Conservation (phyloP, 1,140 invertebrate genomes). For the Arion vulgaris region DNA sequence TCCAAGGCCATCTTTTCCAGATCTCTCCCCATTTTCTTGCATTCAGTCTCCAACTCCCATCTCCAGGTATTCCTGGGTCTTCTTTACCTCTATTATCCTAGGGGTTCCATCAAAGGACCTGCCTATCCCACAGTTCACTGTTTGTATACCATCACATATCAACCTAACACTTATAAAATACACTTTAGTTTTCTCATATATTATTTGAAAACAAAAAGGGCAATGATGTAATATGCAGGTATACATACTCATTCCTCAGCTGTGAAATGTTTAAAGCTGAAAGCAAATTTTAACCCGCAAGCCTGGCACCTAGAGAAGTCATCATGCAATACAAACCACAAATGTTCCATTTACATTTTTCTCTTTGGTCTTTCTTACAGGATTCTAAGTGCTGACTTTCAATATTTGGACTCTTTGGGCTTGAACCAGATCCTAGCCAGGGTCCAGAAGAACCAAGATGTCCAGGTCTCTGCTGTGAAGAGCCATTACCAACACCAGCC, state of each 20-base stretch:
- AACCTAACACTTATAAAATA: no score
- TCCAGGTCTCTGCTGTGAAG: constrained; percentile 12
- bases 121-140: no score
- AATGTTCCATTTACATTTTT: constrained; percentile 1
- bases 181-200: no score
- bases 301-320: not conserved
- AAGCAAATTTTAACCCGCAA: not conserved
- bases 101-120: no score
- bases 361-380: constrained; percentile 19
- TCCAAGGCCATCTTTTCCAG: no score
- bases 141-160: no score
- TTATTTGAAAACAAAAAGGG: not conserved
- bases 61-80: no score
- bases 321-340: constrained; percentile 2
- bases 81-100: no score
- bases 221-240: not conserved
- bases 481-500: not conserved
- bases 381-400: constrained; percentile 24
- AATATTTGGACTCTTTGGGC: constrained; percentile 4
- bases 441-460: not conserved
- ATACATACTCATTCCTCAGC: not conserved
- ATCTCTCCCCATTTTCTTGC: no score
- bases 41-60: no score
- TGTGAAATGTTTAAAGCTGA: not conserved
- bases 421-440: not conserved